Evolutionary conservation across 2,888 invertebrate genomes (phyloP).

Genomic region (Polia nebulosa): DNA sequence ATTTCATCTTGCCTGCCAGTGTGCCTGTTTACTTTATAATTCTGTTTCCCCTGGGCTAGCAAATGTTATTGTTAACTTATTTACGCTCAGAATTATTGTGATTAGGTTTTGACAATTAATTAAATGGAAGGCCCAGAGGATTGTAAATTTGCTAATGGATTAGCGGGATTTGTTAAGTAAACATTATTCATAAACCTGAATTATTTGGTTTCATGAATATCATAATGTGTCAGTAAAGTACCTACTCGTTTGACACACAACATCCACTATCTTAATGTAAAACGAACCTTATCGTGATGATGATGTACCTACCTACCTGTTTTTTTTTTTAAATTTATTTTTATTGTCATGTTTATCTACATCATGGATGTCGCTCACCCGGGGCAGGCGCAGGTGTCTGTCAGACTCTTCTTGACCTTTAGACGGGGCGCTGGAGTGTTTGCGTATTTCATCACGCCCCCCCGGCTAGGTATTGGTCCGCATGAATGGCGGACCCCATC

Average conservation of each 20-base stretch:
- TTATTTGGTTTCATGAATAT: not conserved
- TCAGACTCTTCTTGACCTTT: too few relatives aligned
- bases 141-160: not conserved
- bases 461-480: too few relatives aligned
- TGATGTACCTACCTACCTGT: not conserved
- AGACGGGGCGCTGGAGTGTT: too few relatives aligned
- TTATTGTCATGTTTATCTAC: too few relatives aligned
- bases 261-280: not conserved
- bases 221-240: not conserved
- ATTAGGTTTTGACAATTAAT: slow-evolving; percentile 35
- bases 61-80: slow-evolving; percentile 30
- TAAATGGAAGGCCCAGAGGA: slow-evolving; percentile 8
- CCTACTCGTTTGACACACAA: not conserved
- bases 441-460: too few relatives aligned
- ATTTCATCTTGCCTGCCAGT: slow-evolving; percentile 65
- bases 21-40: slow-evolving; percentile 44
- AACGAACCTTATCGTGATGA: too few relatives aligned
- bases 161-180: not conserved
- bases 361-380: too few relatives aligned
- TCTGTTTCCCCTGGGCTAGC: slow-evolving; percentile 22
- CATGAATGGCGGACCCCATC: too few relatives aligned
- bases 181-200: not conserved
- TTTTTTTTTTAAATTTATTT: too few relatives aligned
- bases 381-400: too few relatives aligned
- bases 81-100: not conserved